Base-by-base conservation (phyloP, 2,888 invertebrate species). In the Athalia circularis region DNA sequence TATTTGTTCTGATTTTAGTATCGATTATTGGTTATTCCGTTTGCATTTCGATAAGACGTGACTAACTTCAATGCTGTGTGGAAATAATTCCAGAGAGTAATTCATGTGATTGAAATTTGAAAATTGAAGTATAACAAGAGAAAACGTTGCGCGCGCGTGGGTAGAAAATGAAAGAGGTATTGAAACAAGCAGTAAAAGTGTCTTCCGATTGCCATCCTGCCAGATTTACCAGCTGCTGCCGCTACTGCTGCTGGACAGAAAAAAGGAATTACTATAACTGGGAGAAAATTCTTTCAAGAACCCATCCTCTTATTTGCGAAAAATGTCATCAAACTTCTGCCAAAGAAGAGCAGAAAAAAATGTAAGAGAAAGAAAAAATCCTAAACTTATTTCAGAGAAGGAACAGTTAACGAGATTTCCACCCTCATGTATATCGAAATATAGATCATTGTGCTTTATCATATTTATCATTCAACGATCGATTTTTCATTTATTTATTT, bases 171-270 rank as follows among this genome's bases (percentile, higher is more conserved):
- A 48, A 65, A 15, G 29, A 65, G n/a, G 13, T 65, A 47, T 65
- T 13, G n/a, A 47, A 47, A 48, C 65, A 15, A 65, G 65, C 65
- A 47, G 48, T 8, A 48, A 29, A 65, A 48, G 9, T 13, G n/a
- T 65, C 65, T 65, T 47, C 15, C 47, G 48, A 65, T 65, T 65
- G 45, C 65, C 48, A 45, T 48, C 48, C 47, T 48, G 13, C 13
- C 65, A 65, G 47, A 65, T 47, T 65, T 47, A 45, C 65, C 13
- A 59, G n/a, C 13, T 52, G 52, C 52, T 59, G 45, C 65, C n/a
- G 48, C 29, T 29, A 29, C 29, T 29, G 2, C 29, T 29, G n/a
- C n/a, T n/a, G n/a, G n/a, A n/a, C n/a, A n/a, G n/a, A n/a, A 29
- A 65, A 11, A 11, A 52, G 52, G 52, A 11, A 7, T 52, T 7